Base-by-base conservation (phyloP, 2,797 vertebrate species). In the Tenualosa thibaudeaui region DNA sequence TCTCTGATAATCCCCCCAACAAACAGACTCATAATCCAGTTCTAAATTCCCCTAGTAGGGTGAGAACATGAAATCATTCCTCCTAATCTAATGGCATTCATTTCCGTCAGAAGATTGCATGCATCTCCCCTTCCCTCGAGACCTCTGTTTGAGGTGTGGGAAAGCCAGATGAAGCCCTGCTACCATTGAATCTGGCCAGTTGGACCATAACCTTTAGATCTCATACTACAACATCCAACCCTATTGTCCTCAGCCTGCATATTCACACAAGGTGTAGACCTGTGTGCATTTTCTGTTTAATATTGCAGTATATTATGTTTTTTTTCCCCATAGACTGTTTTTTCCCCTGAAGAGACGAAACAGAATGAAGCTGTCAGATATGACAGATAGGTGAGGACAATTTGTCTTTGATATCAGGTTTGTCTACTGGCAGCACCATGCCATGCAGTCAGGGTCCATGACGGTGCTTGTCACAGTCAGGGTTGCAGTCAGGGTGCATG, bases 21-120 rank as follows among this genome's bases (percentile, higher is more conserved):
- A 37, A 78, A 46, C 17, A 9, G 7, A 78, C 71, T 78, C 37
- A 40, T 40, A 78, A 78, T 78, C 71, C 71, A 78, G 71, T 46
- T 5, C 15, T 46, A 40, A 46, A 17, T 78, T 46, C 50, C 12
- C 71, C 37, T 46, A 19, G 37, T 19, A 40, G 19, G 19, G 71
- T 19, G 5, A 40, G 68, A 15, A 37, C 68, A 75, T 75, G 12
- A 78, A 46, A 40, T 46, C 37, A 78, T 78, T 40, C 71, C 71
- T 78, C 40, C 17, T 75, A 37, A 75, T 75, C 68, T 46, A 46
- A 78, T 78, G 40, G 17, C 40, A 43, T 46, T 78, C 71, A 78
- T 43, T 78, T 78, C 40, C 22, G 19, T n/a, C 40, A 8, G 19
- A 40, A 19, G 71, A 78, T 22, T 78, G 71, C 71, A 46, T 43